Evolutionary conservation across 2,888 invertebrate species (phyloP), one percentile per base, ranked within the genome.

Genomic region (Sclerodermus sp.): DNA sequence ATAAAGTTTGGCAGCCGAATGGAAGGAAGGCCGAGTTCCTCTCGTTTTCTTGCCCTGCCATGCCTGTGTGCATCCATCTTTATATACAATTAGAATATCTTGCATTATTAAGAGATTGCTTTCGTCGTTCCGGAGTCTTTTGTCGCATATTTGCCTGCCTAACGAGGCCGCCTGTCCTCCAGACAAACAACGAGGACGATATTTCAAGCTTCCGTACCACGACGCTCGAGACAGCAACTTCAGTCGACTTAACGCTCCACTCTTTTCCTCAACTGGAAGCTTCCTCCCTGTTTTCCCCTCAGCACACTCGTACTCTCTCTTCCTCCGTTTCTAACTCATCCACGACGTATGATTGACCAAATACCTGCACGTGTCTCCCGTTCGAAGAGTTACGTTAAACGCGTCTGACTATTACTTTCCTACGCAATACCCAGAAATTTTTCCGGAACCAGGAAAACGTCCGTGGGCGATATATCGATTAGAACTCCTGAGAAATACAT

Each of bases 91-190:
- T 64, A 63, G 59, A 60, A 64, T 61, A 64, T 60, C 39, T 37
- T 47, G 49, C 51, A 59, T 66, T 61, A 62, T 64, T 61, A 53
- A 67, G 55, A 53, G 51, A 51, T 10, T n/a, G 36, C 45, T 42
- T 23, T 30, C 36, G 40, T 16, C 42, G 12, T 18, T 30, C 36
- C 39, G 49, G 52, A 58, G 53, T 66, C 67, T 68, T 71, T 73
- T 69, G 66, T 71, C 54, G 64, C 60, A 57, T 66, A 63, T 69
- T 66, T 68, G 64, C 64, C 56, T 55, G 56, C 49, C 58, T 72
- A 73, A 74, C 68, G 68, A 74, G 68, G 62, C 53, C 53, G 58
- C 65, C 57, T 67, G 65, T 69, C 58, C 68, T 67, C 62, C 50
- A 64, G 58, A 66, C 62, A 67, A 70, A 70, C 66, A 71, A 34